Conservation (phyloP, 2,113 vertebrate genomes). For the Ramphastos sulfuratus region DNA sequence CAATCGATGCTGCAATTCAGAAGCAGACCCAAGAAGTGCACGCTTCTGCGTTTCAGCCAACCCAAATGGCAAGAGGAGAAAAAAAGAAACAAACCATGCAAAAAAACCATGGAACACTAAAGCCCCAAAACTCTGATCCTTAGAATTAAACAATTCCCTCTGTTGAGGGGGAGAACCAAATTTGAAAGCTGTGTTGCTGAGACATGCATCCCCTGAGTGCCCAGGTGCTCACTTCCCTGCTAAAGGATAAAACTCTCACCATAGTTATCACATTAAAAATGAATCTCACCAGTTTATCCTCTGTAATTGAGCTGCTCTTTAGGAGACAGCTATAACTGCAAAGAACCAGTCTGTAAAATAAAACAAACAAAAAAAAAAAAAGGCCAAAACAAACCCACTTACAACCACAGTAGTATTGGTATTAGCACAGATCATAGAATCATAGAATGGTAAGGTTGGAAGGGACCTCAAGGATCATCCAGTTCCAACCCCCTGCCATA, state of each 20-base stretch:
- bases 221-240: background rate
- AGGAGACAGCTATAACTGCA: background rate
- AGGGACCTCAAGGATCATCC: too few relatives aligned
- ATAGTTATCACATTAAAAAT: background rate
- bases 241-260: background rate
- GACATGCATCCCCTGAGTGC: background rate
- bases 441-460: too few relatives aligned
- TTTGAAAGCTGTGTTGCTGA: background rate
- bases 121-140: background rate
- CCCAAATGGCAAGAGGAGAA: background rate
- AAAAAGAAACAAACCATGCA: background rate
- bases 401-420: background rate
- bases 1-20: background rate
- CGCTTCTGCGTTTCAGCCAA: accelerated
- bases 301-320: background rate
- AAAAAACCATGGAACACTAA: background rate
- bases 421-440: background rate
- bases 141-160: background rate
- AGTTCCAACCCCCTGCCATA: too few relatives aligned
- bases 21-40: background rate
- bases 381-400: background rate
- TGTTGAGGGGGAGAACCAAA: background rate
- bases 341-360: background rate
- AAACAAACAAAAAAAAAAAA: too few relatives aligned
- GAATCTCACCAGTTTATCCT: background rate